These are phyloP conservation scores for Sorex maritimensis DNA, from an alignment of 2,797 vertebrate species.

Conservation along the genomic window DNA sequence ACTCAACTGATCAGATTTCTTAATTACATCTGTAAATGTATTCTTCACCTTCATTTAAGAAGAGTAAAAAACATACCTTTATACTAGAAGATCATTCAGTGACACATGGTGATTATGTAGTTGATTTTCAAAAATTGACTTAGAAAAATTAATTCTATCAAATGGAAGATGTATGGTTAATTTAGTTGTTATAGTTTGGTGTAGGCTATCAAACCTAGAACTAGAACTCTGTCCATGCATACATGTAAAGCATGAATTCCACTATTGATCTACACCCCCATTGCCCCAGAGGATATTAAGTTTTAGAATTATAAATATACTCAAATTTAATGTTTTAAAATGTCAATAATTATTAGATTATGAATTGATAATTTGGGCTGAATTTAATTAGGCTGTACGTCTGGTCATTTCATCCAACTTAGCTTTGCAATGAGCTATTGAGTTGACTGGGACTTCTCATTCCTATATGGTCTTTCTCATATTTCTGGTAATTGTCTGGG, in stretches of 20 bases:
- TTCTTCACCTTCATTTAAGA: slow-evolving; percentile 22
- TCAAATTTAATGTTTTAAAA: slow-evolving; percentile 2
- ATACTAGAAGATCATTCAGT: neutral
- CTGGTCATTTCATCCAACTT: neutral
- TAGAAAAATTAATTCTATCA: neutral
- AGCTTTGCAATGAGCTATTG: neutral
- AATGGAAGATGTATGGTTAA: neutral
- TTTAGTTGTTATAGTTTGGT: too few species aligned
- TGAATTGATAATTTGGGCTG: neutral
- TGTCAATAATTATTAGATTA: neutral
- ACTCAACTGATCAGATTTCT: neutral
- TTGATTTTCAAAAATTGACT: neutral
- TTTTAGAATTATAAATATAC: neutral
- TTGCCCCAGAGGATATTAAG: neutral
- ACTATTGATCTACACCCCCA: too few species aligned
- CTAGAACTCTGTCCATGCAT: too few species aligned
- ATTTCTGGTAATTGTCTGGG: neutral
- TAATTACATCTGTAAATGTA: neutral
- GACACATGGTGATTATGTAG: neutral
- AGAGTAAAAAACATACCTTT: neutral
- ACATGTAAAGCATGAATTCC: too few species aligned
- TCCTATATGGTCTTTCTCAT: neutral
- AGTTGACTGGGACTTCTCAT: neutral
- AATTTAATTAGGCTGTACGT: neutral
- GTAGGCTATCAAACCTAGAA: too few species aligned